Conservation (phyloP, 2,113 vertebrate genomes). For the Panurus biarmicus region DNA sequence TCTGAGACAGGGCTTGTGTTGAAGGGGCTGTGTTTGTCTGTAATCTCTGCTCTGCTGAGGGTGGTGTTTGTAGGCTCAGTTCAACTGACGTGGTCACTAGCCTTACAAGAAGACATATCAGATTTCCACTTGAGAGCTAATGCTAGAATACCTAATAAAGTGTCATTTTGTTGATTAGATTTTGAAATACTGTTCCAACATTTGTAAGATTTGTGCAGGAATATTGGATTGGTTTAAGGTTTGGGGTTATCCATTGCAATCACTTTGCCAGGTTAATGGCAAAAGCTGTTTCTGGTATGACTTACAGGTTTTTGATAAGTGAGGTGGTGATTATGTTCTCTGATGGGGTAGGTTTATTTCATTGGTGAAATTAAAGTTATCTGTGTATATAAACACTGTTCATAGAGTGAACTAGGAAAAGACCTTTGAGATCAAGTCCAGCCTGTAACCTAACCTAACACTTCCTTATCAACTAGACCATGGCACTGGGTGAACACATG, state of each 20-base stretch:
- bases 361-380: not conserved
- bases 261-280: not conserved
- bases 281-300: not conserved
- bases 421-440: not conserved
- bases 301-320: not conserved
- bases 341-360: not conserved
- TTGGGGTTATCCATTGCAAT: not conserved
- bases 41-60: rapidly evolving
- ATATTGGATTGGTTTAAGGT: not conserved
- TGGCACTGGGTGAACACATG: no score
- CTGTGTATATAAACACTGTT: not conserved
- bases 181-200: not conserved
- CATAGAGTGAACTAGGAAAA: not conserved
- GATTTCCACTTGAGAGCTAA: not conserved
- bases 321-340: not conserved
- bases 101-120: not conserved
- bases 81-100: not conserved
- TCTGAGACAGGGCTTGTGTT: not conserved
- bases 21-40: not conserved
- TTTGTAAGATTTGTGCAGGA: not conserved
- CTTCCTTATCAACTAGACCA: not conserved
- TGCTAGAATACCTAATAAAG: not conserved
- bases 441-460: not conserved
- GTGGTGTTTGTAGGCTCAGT: not conserved
- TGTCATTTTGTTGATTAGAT: not conserved